A percentile compares a stretch with the other conserved stretches of the same genome.
These are phyloP conservation scores for Distichodus sexfasciatus DNA, from an alignment of 2,797 vertebrate genomes.

Conservation along the genomic window DNA sequence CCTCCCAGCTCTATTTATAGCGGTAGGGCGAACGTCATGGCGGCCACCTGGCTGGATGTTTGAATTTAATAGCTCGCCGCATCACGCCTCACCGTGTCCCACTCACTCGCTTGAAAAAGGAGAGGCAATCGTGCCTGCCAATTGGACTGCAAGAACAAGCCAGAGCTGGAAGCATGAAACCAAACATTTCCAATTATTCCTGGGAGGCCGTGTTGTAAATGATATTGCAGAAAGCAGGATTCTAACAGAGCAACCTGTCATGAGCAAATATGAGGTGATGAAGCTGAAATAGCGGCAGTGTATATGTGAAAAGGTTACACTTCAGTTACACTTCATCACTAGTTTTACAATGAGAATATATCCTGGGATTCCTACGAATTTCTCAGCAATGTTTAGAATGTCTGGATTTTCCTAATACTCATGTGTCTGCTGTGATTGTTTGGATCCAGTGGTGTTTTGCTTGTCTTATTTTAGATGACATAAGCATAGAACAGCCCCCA, in stretches of 20 bases:
- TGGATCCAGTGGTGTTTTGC: not conserved
- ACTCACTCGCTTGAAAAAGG: constrained; percentile 35
- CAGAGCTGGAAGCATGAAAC: constrained; percentile 18
- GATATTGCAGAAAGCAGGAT: not conserved
- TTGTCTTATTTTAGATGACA: not conserved
- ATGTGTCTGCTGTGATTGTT: not conserved
- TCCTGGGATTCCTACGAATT: constrained; percentile 20
- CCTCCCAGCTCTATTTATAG: constrained; percentile 37
- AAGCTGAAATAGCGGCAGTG: no score
- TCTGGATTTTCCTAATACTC: not conserved
- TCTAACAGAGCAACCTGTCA: not conserved
- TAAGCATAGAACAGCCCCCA: no score
- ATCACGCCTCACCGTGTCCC: constrained; percentile 29
- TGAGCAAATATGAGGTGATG: no score
- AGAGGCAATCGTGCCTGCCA: constrained; percentile 18
- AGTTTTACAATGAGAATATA: not conserved
- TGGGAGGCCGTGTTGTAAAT: not conserved
- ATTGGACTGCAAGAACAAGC: constrained; percentile 7
- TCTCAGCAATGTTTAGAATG: constrained; percentile 32
- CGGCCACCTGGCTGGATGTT: constrained; percentile 37
- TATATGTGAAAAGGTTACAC: no score
- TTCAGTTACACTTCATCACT: no score
- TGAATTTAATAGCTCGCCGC: constrained; percentile 18
- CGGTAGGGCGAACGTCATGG: constrained; percentile 14
- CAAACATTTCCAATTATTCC: constrained; percentile 11